These are phyloP conservation scores for Tribolium madens DNA, from an alignment of 1,140 invertebrate species.

Conservation along the genomic window DNA sequence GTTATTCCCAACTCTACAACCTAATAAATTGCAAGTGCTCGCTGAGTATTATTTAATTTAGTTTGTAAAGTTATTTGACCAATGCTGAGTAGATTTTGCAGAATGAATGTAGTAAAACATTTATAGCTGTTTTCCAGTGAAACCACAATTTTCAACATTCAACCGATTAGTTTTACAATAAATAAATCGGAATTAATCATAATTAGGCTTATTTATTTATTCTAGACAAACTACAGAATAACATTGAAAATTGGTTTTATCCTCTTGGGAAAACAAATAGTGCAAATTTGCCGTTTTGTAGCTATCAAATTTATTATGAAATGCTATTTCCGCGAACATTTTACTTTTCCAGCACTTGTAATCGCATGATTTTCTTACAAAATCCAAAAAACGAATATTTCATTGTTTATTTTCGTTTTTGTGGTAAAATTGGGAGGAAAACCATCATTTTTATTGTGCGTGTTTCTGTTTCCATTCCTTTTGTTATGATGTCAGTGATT, in stretches of 20 bases:
- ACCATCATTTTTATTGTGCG: conserved; percentile 2
- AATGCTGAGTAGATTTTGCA: background rate
- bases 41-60: background rate
- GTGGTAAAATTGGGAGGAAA: background rate
- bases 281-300: background rate
- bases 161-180: background rate
- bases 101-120: background rate
- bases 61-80: background rate
- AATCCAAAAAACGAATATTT: background rate
- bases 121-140: background rate
- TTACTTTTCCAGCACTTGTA: background rate
- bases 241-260: background rate
- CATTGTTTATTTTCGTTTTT: conserved; percentile 1
- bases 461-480: conserved; percentile 8
- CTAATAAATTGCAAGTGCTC: background rate
- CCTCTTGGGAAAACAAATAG: background rate
- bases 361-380: background rate
- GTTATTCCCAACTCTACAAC: background rate
- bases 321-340: background rate
- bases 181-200: background rate
- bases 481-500: conserved; percentile 30
- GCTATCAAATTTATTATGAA: background rate
- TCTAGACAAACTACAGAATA: background rate
- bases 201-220: background rate
- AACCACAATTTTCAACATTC: background rate